Evolutionary conservation across 2,888 invertebrate species (phyloP).

Genomic region (Xestobium rufovillosum): DNA sequence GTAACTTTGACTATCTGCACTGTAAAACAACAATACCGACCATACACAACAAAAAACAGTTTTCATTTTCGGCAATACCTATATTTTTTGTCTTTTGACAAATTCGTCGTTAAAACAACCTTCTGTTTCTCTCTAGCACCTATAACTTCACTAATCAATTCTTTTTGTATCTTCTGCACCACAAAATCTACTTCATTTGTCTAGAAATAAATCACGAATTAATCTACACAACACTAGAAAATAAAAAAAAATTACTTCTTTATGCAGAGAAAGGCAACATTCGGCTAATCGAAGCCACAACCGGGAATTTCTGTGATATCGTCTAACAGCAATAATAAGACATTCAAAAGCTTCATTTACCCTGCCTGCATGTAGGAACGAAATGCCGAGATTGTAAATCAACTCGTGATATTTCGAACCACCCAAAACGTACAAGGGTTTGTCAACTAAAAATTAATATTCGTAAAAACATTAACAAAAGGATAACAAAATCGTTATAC

Average conservation of each 20-base stretch:
- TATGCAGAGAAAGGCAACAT: slow-evolving; percentile 69
- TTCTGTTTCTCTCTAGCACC: slow-evolving; percentile 55
- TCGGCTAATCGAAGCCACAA: slow-evolving; percentile 92
- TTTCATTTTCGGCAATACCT: slow-evolving; percentile 34
- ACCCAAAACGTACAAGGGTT: slow-evolving; percentile 56
- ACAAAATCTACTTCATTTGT: slow-evolving; percentile 56
- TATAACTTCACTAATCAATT: slow-evolving; percentile 52
- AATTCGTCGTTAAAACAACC: slow-evolving; percentile 50
- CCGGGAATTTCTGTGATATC: slow-evolving; percentile 80
- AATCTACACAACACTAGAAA: slow-evolving; percentile 5
- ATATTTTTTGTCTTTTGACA: slow-evolving; percentile 50
- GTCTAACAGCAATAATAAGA: slow-evolving; percentile 75
- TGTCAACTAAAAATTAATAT: slow-evolving; percentile 32
- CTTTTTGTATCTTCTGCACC: slow-evolving; percentile 50
- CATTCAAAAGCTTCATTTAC: slow-evolving; percentile 85
- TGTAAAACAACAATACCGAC: slow-evolving; percentile 29
- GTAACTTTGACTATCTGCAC: slow-evolving; percentile 62
- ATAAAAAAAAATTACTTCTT: slow-evolving; percentile 38
- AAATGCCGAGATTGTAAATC: slow-evolving; percentile 77
- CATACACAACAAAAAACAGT: not conserved
- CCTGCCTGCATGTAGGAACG: slow-evolving; percentile 72
- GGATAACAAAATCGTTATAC: slow-evolving; percentile 15
- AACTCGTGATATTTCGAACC: slow-evolving; percentile 57
- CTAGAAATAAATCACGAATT: slow-evolving; percentile 33
- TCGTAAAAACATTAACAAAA: slow-evolving; percentile 5